Conservation (phyloP, 2,797 vertebrate genomes). For the Sarcoramphus papa region DNA sequence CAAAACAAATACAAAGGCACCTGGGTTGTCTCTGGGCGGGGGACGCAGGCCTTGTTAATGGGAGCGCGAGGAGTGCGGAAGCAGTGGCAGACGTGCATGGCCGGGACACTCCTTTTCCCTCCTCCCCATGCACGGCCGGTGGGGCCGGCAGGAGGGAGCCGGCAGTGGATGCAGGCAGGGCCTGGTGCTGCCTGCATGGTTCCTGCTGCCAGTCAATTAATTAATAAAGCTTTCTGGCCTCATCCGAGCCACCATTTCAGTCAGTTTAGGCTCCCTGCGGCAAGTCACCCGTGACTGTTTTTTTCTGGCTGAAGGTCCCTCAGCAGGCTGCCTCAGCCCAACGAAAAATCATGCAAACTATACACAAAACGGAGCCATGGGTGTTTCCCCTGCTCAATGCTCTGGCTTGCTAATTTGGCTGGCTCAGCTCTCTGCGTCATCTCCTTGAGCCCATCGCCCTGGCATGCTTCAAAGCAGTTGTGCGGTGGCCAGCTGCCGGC, state of each 20-base stretch:
- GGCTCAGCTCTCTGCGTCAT: not conserved
- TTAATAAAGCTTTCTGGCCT: not conserved
- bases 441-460: not conserved
- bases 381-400: not conserved
- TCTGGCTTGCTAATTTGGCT: not conserved
- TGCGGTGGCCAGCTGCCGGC: rapidly evolving
- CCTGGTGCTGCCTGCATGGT: not conserved
- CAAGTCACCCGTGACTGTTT: not conserved
- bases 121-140: rapidly evolving
- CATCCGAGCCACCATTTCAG: not conserved
- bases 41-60: not conserved
- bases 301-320: not conserved
- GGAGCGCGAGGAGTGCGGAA: not conserved
- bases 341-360: not conserved
- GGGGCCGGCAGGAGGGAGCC: not conserved
- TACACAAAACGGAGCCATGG: not conserved
- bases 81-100: rapidly evolving
- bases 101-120: not conserved
- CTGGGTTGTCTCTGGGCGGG: not conserved
- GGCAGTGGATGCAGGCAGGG: not conserved
- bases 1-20: not conserved
- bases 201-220: not conserved
- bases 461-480: not conserved
- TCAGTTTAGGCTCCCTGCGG: not conserved
- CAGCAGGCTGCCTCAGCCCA: not conserved